Percentiles rank a stretch among this genome's conserved stretches.
Conservation (phyloP, 2,113 vertebrate species). For the Speoplatyrhinus poulsoni region DNA sequence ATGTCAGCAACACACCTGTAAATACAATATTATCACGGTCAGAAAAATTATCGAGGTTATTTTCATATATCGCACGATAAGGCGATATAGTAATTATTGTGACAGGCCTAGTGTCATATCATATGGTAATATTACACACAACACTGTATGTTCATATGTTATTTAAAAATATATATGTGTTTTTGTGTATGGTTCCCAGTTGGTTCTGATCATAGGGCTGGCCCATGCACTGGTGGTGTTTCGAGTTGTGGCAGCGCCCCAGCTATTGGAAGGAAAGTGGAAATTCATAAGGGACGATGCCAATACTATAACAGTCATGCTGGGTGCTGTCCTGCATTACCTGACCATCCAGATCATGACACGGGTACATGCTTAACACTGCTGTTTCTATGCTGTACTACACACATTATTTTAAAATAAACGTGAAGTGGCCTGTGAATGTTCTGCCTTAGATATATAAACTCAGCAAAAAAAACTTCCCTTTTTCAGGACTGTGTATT, state of each 20-base stretch:
- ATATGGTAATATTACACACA: not conserved
- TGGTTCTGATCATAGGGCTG: conserved; percentile 83
- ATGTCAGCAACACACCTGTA: too few species aligned
- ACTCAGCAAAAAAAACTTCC: too few species aligned
- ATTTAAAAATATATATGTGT: conserved; percentile 9
- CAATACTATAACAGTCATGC: conserved; percentile 71
- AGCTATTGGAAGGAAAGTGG: conserved; percentile 59
- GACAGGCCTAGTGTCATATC: too few species aligned
- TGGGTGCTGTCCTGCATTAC: conserved; percentile 88
- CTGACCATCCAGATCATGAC: conserved; percentile 87
- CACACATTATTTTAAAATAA: too few species aligned
- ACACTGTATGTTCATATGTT: not conserved
- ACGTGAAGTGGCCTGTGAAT: too few species aligned
- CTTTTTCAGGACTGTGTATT: too few species aligned
- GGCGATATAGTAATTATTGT: too few species aligned
- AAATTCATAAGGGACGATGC: conserved; percentile 73
- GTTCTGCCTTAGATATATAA: too few species aligned
- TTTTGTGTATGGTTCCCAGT: conserved; percentile 67
- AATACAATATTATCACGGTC: too few species aligned
- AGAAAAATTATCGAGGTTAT: too few species aligned
- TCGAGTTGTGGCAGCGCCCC: conserved; percentile 75
- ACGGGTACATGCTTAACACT: conserved; percentile 44
- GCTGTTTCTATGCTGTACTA: too few species aligned
- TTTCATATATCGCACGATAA: too few species aligned
- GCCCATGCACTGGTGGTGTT: conserved; percentile 84